These are phyloP conservation scores for Idaea biselata DNA, from an alignment of 2,888 invertebrate species.

Conservation along the genomic window DNA sequence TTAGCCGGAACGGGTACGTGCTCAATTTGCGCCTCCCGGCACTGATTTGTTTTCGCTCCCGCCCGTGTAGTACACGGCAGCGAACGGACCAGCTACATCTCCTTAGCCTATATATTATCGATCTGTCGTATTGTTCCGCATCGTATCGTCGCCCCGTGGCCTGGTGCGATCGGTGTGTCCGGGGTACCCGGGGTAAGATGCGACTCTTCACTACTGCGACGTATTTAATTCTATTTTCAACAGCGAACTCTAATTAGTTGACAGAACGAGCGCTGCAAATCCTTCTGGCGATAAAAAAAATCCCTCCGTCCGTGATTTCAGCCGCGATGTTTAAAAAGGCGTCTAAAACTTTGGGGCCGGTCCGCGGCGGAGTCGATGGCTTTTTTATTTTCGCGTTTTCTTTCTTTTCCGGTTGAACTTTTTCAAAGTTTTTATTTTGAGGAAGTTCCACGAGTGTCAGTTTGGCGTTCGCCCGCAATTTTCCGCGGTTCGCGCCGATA, in stretches of 20 bases:
- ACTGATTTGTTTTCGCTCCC: conserved; percentile 78
- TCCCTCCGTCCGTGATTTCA: conserved; percentile 53
- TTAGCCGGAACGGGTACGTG: conserved; percentile 81
- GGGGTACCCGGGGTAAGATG: conserved; percentile 26
- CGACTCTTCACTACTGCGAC: conserved; percentile 36
- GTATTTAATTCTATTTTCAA: conserved; percentile 44
- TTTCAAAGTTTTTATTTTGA: conserved; percentile 73
- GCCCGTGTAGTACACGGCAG: conserved; percentile 46
- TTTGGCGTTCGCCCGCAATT: conserved; percentile 74
- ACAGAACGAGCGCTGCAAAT: conserved; percentile 59
- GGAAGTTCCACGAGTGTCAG: conserved; percentile 78
- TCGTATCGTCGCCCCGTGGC: not conserved
- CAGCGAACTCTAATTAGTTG: conserved; percentile 61
- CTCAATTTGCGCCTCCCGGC: conserved; percentile 79
- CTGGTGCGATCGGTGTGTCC: not conserved
- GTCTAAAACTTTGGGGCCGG: conserved; percentile 68
- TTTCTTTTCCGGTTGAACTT: conserved; percentile 78
- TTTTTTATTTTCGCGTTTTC: conserved; percentile 77
- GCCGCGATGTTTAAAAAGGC: conserved; percentile 70
- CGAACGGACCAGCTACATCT: conserved; percentile 33
- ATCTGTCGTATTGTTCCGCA: conserved; percentile 67
- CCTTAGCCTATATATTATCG: conserved; percentile 79
- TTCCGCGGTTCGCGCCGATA: conserved; percentile 75
- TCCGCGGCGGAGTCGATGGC: conserved; percentile 75
- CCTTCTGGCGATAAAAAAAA: conserved; percentile 62